phyloP scores from a whole-genome alignment of 2,113 vertebrate species.

The Anguilla rostrata region DNA sequence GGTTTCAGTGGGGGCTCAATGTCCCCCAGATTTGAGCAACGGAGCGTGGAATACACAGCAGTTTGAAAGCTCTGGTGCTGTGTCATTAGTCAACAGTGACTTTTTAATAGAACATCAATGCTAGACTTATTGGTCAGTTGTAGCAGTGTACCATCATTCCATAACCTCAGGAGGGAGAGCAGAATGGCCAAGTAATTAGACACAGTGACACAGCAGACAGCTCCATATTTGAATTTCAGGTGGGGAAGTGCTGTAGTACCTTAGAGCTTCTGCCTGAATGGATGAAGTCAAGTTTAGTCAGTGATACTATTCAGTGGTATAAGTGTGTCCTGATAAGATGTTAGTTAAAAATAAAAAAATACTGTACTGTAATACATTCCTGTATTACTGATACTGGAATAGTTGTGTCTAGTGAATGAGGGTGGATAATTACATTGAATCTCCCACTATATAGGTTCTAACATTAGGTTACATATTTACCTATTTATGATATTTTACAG shows the following conservation, averaged over 20 bases:
- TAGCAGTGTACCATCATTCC: not conserved
- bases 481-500: slow-evolving; percentile 2
- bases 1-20: too few relatives aligned
- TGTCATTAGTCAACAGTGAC: too few relatives aligned
- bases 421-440: not conserved
- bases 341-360: too few relatives aligned
- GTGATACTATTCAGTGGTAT: not conserved
- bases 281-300: not conserved
- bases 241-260: not conserved
- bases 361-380: not conserved
- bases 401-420: not conserved
- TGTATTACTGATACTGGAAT: not conserved
- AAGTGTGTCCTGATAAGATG: too few relatives aligned
- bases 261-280: not conserved
- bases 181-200: not conserved
- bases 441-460: not conserved
- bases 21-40: too few relatives aligned
- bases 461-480: not conserved
- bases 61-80: too few relatives aligned
- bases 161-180: not conserved
- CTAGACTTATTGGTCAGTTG: not conserved
- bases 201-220: not conserved
- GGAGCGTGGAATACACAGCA: too few relatives aligned
- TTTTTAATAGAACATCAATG: not conserved
- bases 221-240: not conserved